Percentiles rank a stretch among this genome's conserved stretches.
Conservation (phyloP, 2,797 vertebrate genomes). For the Lagodon rhomboides region DNA sequence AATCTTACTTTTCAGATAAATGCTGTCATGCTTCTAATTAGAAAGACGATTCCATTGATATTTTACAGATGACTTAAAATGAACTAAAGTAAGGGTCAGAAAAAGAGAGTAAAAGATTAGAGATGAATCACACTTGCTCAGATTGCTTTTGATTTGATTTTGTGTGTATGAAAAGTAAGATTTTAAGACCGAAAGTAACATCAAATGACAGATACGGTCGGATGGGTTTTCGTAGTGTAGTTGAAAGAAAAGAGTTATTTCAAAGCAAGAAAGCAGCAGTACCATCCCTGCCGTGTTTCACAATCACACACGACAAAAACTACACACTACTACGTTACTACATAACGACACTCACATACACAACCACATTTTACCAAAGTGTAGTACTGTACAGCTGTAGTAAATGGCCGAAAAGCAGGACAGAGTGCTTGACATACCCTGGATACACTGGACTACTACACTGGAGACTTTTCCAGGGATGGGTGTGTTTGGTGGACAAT, state of each 20-base stretch:
- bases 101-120: not conserved
- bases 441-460: conserved; percentile 25
- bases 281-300: conserved; percentile 59
- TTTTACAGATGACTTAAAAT: conserved; percentile 13
- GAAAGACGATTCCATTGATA: not conserved
- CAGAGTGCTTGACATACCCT: conserved; percentile 40
- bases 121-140: not conserved
- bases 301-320: conserved; percentile 52
- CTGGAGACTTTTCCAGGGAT: conserved; percentile 36
- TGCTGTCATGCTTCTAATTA: not conserved
- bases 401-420: conserved; percentile 49
- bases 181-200: conserved; percentile 73
- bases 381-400: conserved; percentile 43
- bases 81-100: not conserved
- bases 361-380: conserved; percentile 47
- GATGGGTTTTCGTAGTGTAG: conserved; percentile 37
- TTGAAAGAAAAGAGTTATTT: conserved; percentile 57
- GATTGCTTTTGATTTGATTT: conserved; percentile 1
- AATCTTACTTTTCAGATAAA: conserved; percentile 50
- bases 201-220: conserved; percentile 47
- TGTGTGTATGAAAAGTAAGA: conserved; percentile 38
- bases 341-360: conserved; percentile 50
- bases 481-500: conserved; percentile 7
- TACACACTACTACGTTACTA: conserved; percentile 38
- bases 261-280: conserved; percentile 68